Evolutionary conservation across 2,113 vertebrate species (phyloP), one percentile per base, ranked within the genome.

Genomic region (Brienomyrus longianalis): DNA sequence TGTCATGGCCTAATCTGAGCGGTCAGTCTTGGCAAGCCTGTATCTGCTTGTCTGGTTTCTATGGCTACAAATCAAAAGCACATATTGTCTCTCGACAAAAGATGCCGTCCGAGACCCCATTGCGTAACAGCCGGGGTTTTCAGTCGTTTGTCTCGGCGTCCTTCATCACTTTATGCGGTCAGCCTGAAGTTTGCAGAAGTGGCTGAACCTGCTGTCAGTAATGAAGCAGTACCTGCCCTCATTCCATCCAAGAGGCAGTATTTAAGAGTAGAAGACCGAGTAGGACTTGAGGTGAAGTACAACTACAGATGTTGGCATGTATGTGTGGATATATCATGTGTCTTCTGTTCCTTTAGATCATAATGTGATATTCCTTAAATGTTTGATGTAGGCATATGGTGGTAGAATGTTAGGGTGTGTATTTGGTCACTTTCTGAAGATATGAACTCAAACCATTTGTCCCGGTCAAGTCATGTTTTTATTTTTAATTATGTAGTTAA

Each of bases 71-170:
- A 74, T 90, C 21, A 91, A 90, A 91, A 91, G 91, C 89, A 9
- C 45, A 87, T 89, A 91, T 92, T 91, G 92, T 92, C 43, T 91
- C 89, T 19, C n/a, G 88, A 87, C 89, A 56, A 88, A 89, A 80
- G 88, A 88, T 90, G 74, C 87, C 31, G 27, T n/a, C 88, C 45
- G 31, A 52, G 70, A 35, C 87, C 17, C 45, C 52, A 66, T 66
- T 89, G 88, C 45, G 7, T 89, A 87, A 91, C 85, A 51, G 74
- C 45, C 47, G 8, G 56, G 47, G 83, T 3, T 86, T 27, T 86
- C 83, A 0, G 83, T 50, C 15, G 21, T 86, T n/a, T 86, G 9
- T 51, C 51, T 50, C n/a, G 2, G 21, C 3, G 45, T 50, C 45
- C 83, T 15, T 21, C n/a, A 3, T 51, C 48, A n/a, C n/a, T 0